Evolutionary conservation across 2,113 vertebrate species (phyloP).

Genomic region (Ptilorrhoa leucosticta): DNA sequence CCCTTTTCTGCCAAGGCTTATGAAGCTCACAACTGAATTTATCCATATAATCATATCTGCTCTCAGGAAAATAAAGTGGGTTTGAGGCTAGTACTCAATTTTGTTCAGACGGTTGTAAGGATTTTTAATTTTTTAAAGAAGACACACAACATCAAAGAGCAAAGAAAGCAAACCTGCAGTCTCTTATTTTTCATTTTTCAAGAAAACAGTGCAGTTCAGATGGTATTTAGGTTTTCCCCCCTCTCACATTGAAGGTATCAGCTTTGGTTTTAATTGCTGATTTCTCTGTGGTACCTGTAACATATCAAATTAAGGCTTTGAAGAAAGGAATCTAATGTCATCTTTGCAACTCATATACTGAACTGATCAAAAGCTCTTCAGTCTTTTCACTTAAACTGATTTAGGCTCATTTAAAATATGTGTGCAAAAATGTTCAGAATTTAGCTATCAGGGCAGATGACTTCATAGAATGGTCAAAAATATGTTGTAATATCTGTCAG

Average conservation of each 20-base stretch:
- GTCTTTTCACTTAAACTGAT: slow-evolving; percentile 33
- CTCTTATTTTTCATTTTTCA: neutral
- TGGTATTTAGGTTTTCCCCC: neutral
- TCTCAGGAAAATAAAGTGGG: slow-evolving; percentile 3
- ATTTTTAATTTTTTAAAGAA: neutral
- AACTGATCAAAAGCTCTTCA: slow-evolving; percentile 60
- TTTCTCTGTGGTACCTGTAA: slow-evolving; percentile 31
- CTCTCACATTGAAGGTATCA: neutral
- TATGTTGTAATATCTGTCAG: neutral
- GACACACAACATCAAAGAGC: slow-evolving; percentile 17
- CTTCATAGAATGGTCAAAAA: neutral
- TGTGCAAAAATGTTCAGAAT: neutral
- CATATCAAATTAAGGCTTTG: slow-evolving; percentile 40
- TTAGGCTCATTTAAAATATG: slow-evolving; percentile 44
- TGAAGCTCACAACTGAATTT: slow-evolving; percentile 7
- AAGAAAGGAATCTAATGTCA: slow-evolving; percentile 36
- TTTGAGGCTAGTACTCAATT: neutral
- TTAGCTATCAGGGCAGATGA: neutral
- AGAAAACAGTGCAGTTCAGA: neutral
- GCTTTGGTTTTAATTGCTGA: slow-evolving; percentile 42
- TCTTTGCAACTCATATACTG: neutral
- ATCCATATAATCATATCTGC: neutral
- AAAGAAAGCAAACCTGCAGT: neutral
- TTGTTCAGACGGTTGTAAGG: neutral
- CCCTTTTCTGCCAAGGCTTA: neutral